Evolutionary conservation across 2,113 vertebrate genomes (phyloP), one percentile per base, ranked within the genome.

Genomic region (Stegastes partitus): DNA sequence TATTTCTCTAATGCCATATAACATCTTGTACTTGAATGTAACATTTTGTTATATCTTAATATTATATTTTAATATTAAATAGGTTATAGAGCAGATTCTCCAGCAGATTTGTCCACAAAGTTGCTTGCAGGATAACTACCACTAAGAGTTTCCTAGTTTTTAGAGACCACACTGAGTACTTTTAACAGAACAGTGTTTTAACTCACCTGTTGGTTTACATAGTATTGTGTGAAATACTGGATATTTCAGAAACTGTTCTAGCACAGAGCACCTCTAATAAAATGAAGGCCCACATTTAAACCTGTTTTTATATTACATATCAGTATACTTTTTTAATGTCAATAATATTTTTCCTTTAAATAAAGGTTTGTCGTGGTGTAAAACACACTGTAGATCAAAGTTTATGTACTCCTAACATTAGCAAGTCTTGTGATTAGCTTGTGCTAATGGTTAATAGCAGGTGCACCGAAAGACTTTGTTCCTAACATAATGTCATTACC

Each of bases 11-110:
- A 67, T 58, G 71, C 72, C 72, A 82, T 73, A 51, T 26, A 5
- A 76, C 59, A 67, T 68, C 37, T 72, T 81, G 55, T 70, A 83
- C 71, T 84, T 87, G 37, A 87, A 85, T 68, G 22, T 31, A 66
- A 53, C 22, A 66, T 53, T 22, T 74, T 65, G 16, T 19, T 37
- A 56, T 54, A 68, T 68, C 4, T 47, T 59, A 19, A 53, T 77
- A 77, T 51, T 65, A 16, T 85, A 80, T 88, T 90, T 89, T 80
- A 74, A 83, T 77, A 83, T 28, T 23, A 28, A 34, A 16, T 50
- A 63, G 31, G 2, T 16, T 64, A 4, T 51, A 58, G 18, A 74
- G 19, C 57, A 65, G 57, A 72, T 56, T 55, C 3, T 0, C 28
- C 19, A 31, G 9, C 50, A 75, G 51, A 55, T 74, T 34, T 67